A percentile compares a stretch with the other conserved stretches of the same genome.
phyloP scores from a whole-genome alignment of 64 coral and sea anemone genomes.

The Stichodactyla mertensii region DNA sequence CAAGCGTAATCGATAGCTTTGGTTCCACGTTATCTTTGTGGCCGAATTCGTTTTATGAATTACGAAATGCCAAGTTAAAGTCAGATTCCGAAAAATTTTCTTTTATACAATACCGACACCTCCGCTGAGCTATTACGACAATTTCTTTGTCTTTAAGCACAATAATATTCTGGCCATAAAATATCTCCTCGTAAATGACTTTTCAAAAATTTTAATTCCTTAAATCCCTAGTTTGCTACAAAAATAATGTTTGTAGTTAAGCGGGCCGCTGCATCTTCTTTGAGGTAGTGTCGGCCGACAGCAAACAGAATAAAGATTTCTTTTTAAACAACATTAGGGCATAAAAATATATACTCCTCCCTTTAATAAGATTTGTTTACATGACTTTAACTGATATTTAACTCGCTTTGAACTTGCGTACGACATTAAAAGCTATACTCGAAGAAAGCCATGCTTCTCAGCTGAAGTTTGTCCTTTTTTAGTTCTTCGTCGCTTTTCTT shows the following conservation, averaged over 20 bases:
- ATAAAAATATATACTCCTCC: not conserved
- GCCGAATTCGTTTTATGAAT: not conserved
- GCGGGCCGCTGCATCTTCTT: not conserved
- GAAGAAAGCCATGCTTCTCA: not conserved
- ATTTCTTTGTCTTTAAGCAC: not conserved
- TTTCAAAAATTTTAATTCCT: not conserved
- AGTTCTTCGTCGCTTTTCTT: not conserved
- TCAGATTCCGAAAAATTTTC: not conserved
- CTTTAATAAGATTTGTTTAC: not conserved
- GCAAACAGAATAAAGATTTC: not conserved
- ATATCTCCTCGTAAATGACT: not conserved
- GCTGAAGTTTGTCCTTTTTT: not conserved
- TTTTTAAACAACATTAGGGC: not conserved
- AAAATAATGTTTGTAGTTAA: not conserved
- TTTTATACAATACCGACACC: not conserved
- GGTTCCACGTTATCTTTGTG: not conserved
- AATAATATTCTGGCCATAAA: not conserved
- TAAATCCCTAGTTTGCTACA: not conserved
- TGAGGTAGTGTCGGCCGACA: conserved; percentile 10
- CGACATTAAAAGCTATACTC: not conserved
- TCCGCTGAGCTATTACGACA: not conserved
- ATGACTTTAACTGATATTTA: not conserved
- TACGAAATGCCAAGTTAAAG: not conserved
- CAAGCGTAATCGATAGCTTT: not conserved
- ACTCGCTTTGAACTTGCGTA: not conserved